Evolutionary conservation across 2,888 invertebrate species (phyloP).

Genomic region (Rhamnusium bicolor): DNA sequence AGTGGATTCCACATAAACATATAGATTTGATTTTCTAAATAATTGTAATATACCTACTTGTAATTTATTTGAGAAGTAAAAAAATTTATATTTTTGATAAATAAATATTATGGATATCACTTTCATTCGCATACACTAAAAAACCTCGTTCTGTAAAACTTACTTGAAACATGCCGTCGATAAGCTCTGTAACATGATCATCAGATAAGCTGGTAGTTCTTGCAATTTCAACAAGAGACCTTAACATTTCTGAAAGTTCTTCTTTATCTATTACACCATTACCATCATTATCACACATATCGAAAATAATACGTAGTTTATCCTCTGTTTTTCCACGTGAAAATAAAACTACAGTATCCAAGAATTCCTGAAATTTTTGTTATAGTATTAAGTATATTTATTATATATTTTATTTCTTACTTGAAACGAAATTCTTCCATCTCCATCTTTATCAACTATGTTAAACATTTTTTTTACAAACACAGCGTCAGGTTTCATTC

Average conservation of each 20-base stretch:
- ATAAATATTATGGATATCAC: too few species aligned
- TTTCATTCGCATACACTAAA: too few species aligned
- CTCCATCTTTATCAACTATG: slow-evolving; percentile 94
- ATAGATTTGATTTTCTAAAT: too few species aligned
- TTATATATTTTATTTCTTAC: slow-evolving; percentile 69
- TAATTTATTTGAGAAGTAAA: too few species aligned
- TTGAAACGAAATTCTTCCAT: slow-evolving; percentile 94
- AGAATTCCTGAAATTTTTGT: slow-evolving; percentile 80
- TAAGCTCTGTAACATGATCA: slow-evolving; percentile 91
- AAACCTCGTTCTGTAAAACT: too few species aligned
- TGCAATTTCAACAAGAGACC: slow-evolving; percentile 94
- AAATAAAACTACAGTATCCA: slow-evolving; percentile 94
- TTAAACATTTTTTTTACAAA: slow-evolving; percentile 99
- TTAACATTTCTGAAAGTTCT: slow-evolving; percentile 93
- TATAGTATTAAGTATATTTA: not conserved
- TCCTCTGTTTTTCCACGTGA: slow-evolving; percentile 95
- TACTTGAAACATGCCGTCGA: slow-evolving; percentile 94
- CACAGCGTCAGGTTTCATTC: slow-evolving; percentile 95
- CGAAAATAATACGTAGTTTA: slow-evolving; percentile 94
- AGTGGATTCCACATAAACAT: too few species aligned
- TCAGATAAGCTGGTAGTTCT: slow-evolving; percentile 92
- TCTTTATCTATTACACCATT: slow-evolving; percentile 95
- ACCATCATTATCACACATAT: slow-evolving; percentile 97
- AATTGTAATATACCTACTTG: too few species aligned
- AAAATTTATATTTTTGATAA: too few species aligned